A percentile compares a stretch with the other conserved stretches of the same genome.
Conservation (phyloP, 2,113 vertebrate genomes). For the Helogale parvula region DNA sequence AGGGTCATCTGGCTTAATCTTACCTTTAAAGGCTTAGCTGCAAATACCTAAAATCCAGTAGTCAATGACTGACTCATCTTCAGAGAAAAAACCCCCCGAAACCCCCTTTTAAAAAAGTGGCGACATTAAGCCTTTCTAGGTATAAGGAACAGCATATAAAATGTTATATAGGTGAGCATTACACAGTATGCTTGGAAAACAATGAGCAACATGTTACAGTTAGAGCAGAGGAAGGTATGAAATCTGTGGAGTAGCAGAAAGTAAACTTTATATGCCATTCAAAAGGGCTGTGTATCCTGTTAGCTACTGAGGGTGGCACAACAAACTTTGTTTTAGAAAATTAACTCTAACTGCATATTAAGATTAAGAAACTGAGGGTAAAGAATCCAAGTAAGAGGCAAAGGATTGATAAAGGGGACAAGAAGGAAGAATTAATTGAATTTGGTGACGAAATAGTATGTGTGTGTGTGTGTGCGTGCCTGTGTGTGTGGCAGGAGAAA, state of each 20-base stretch:
- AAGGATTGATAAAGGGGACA: neutral
- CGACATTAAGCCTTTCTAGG: neutral
- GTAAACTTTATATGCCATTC: neutral
- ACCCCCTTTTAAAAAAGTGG: neutral
- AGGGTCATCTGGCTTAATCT: neutral
- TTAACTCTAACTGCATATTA: slow-evolving; percentile 27
- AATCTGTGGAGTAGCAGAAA: neutral
- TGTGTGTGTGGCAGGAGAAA: neutral
- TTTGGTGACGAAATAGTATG: neutral
- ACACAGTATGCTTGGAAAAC: neutral
- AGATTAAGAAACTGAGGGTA: slow-evolving; percentile 40
- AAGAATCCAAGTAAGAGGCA: slow-evolving; percentile 43
- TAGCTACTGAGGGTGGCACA: neutral
- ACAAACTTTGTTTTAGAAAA: slow-evolving; percentile 47
- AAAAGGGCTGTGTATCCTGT: neutral
- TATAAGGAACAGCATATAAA: neutral
- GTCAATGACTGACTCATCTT: neutral
- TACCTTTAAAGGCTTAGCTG: neutral
- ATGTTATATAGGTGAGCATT: neutral
- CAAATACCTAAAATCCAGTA: slow-evolving; percentile 12
- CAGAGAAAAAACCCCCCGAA: neutral
- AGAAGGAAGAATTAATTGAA: neutral
- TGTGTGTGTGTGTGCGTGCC: too few species aligned
- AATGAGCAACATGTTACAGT: neutral
- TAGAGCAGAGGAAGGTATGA: neutral